Base-by-base conservation (phyloP, 2,888 invertebrate genomes). In the Ormyrus thymus region DNA sequence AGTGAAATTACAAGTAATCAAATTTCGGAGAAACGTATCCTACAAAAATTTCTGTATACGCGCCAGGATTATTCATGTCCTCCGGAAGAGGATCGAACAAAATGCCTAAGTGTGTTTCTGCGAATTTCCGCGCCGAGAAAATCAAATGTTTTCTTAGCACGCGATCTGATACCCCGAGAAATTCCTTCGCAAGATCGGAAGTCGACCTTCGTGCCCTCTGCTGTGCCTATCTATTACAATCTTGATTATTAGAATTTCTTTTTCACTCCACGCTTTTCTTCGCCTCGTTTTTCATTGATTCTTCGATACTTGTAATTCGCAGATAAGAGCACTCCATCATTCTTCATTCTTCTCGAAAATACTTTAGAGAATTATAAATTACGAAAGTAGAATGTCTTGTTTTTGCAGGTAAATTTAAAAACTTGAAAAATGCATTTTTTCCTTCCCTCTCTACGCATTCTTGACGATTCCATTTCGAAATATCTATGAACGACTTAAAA, bases 91-190 rank as follows among this genome's bases (percentile, higher is more conserved):
- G 53, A 55, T 65, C 48, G 64, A 64, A 11, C 48, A 53, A 53
- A 69, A 76, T 76, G 64, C 43, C 70, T 70, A 64, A 70, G 78
- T 71, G 53, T 59, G 71, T 77, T 81, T 72, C 81, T 55, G 59
- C 61, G 71, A 75, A 82, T 82, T 80, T 73, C 72, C 61, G 71
- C 61, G 46, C 56, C n/a, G 51, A 13, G 62, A 70, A 65, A 81
- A 78, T 74, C 45, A 78, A 82, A 82, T 69, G 78, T 53, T 76
- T 76, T 68, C 58, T 8, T 51, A 48, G 3, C 81, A 82, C 80
- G 82, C 80, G 65, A 82, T 78, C 71, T 15, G 61, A 55, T 29
- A 45, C 7, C 61, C 46, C 29, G 7, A 65, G 58, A 56, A 48
- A 48, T 59, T 62, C 56, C 45, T 13, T 43, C n/a, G 15, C 29